Evolutionary conservation across 1,140 invertebrate genomes (phyloP), one percentile per base, ranked within the genome.

Genomic region (Varroa destructor): DNA sequence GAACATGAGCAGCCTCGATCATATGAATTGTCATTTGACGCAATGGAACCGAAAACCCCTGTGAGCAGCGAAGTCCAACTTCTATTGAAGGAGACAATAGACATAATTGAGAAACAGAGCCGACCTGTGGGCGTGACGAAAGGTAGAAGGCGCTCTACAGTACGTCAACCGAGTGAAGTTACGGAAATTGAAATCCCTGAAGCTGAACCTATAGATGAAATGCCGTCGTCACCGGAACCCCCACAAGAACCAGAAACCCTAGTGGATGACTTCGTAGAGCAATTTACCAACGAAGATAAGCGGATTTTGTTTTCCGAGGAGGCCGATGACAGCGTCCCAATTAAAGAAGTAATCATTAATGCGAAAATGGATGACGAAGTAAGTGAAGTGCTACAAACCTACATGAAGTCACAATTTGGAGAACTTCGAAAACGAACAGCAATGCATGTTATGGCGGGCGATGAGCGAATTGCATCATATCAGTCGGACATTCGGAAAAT

Each of bases 371-470:
- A 67, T 37, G 61, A 67, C 12, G 61, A 67, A 37, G 61, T 67
- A 25, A 37, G 12, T 46, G 61, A 67, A 67, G 61, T 67, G 14
- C 40, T 67, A 37, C 40, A 67, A 67, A 67, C 61, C n/a, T 67
- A 67, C 61, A 67, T 67, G 61, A 67, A 67, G 37, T 67, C 61
- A 12, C 61, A 67, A 37, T 67, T 67, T 46, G 61, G 61, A 2
- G 61, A 67, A 67, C 61, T 67, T 2, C 61, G 61, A 36, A 67
- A 67, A 8, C 10, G 61, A 67, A 67, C 61, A 67, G 61, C 61
- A 43, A 67, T 67, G 61, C 61, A 67, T 40, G 40, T 67, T 12
- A 43, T 67, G 37, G 37, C 61, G 14, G 46, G 12, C 61, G 61
- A 67, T 0, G 61, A 67, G 61, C 61, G 61, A 67, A 46, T 67